These are phyloP conservation scores for Machimus rusticus DNA, from an alignment of 2,888 invertebrate genomes.

Conservation along the genomic window DNA sequence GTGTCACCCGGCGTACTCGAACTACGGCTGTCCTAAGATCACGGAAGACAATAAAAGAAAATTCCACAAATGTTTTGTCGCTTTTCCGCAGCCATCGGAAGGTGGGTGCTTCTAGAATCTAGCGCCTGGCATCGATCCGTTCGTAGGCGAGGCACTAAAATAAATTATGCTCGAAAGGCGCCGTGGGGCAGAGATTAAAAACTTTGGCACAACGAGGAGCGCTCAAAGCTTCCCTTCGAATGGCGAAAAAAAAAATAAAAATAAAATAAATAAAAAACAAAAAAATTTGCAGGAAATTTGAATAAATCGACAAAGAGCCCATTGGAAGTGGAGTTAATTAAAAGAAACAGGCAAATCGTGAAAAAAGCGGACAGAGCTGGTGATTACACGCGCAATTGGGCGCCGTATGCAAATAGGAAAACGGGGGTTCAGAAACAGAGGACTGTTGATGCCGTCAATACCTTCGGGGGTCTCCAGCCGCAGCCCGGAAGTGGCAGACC, in stretches of 20 bases:
- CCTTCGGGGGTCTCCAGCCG: constrained; percentile 90
- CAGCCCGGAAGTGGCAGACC: constrained; percentile 96
- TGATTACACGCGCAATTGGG: neutral
- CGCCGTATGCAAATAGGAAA: neutral
- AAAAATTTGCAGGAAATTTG: neutral
- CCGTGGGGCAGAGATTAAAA: neutral
- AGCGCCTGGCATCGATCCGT: neutral
- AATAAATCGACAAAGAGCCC: neutral
- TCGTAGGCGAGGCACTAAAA: neutral
- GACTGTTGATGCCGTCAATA: constrained; percentile 58
- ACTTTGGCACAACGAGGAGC: neutral
- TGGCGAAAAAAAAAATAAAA: neutral
- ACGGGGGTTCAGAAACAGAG: neutral
- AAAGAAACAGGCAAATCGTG: neutral
- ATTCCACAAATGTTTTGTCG: neutral
- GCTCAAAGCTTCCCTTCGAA: neutral
- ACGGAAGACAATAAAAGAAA: neutral
- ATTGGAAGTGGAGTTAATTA: neutral
- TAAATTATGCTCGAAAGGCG: neutral
- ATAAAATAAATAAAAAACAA: neutral
- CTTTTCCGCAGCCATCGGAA: neutral
- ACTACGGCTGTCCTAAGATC: neutral
- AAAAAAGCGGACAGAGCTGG: neutral
- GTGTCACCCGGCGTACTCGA: neutral
- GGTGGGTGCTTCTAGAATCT: neutral